These are phyloP conservation scores for Pygocentrus nattereri DNA, from an alignment of 2,797 vertebrate genomes.

Conservation along the genomic window DNA sequence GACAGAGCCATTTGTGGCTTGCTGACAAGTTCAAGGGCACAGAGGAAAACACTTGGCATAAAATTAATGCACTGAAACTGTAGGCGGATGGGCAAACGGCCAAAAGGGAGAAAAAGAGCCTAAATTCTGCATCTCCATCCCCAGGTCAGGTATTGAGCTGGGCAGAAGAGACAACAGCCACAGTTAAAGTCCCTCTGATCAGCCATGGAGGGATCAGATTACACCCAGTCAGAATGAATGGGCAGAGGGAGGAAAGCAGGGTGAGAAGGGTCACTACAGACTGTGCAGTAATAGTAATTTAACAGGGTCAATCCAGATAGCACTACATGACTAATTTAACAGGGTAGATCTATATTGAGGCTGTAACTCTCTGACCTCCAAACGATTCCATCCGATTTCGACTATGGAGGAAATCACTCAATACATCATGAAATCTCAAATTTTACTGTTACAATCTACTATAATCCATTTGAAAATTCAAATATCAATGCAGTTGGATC, in stretches of 20 bases:
- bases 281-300: not conserved
- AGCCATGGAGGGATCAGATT: conserved; percentile 41
- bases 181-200: conserved; percentile 48
- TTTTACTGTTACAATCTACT: not conserved
- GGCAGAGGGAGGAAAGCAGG: conserved; percentile 55
- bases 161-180: conserved; percentile 27
- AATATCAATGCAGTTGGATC: too few species aligned
- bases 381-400: not conserved
- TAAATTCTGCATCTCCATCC: conserved; percentile 37
- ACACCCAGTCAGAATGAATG: conserved; percentile 49
- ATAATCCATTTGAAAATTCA: too few species aligned
- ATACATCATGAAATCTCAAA: not conserved
- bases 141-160: conserved; percentile 34
- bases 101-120: conserved; percentile 9
- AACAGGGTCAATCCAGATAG: not conserved
- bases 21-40: conserved; percentile 33
- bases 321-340: not conserved
- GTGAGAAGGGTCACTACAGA: conserved; percentile 24
- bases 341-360: not conserved
- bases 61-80: conserved; percentile 25
- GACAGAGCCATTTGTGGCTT: conserved; percentile 8
- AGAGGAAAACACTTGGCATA: conserved; percentile 15
- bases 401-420: not conserved
- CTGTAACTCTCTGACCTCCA: not conserved
- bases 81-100: conserved; percentile 24